Evolutionary conservation across 2,113 vertebrate species (phyloP).

Genomic region (Chinchilla lanigera): DNA sequence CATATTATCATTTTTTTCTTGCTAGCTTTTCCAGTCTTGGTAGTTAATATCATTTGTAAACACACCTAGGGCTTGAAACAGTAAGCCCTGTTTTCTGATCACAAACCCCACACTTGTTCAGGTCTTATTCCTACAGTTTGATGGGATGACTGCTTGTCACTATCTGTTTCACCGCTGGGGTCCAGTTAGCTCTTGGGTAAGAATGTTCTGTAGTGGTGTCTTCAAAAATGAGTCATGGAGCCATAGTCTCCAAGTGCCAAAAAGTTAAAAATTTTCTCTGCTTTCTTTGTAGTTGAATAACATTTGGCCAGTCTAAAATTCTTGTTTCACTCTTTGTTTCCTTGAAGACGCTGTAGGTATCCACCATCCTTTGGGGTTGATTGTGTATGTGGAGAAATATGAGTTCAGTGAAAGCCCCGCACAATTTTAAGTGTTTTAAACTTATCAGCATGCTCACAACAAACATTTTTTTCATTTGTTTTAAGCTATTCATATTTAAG

Average conservation of each 20-base stretch:
- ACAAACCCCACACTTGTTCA: background rate
- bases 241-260: background rate
- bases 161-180: background rate
- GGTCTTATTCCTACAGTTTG: background rate
- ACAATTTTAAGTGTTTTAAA: background rate
- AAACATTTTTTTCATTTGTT: background rate
- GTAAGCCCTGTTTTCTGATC: background rate
- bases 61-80: background rate
- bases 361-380: background rate
- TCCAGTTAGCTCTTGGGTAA: background rate
- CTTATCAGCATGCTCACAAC: background rate
- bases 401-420: background rate
- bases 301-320: background rate
- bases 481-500: background rate
- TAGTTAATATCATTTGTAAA: background rate
- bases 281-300: background rate
- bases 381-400: background rate
- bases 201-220: background rate
- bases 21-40: background rate
- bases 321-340: background rate
- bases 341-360: background rate
- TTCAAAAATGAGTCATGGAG: background rate
- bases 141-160: background rate
- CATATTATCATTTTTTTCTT: background rate
- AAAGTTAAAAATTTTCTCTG: background rate